Percentiles rank a stretch among this genome's conserved stretches.
These are phyloP conservation scores for Drosophila recens DNA, from an alignment of 2,888 invertebrate species.

Conservation along the genomic window DNA sequence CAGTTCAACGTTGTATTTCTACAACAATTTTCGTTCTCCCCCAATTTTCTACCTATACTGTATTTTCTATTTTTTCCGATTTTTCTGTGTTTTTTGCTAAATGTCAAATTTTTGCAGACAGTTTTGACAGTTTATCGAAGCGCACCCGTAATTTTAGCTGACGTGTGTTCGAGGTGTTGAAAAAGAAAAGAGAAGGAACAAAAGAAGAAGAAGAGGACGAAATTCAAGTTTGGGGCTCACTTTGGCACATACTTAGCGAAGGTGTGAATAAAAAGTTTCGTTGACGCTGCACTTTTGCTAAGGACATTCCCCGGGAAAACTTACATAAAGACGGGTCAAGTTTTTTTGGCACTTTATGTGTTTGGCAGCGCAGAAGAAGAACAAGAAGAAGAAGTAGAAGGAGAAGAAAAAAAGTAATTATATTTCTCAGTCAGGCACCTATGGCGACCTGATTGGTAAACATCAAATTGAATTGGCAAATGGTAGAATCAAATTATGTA, in stretches of 20 bases:
- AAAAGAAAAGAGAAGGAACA: not conserved
- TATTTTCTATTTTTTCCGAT: constrained; percentile 33
- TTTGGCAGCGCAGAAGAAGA: constrained; percentile 33
- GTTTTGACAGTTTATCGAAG: constrained; percentile 81
- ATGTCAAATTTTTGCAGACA: constrained; percentile 81
- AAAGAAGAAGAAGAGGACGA: constrained; percentile 9
- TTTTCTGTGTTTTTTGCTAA: constrained; percentile 35
- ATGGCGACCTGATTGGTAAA: constrained; percentile 58
- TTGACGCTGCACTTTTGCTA: constrained; percentile 65
- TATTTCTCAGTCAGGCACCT: constrained; percentile 64
- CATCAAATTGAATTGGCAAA: constrained; percentile 70
- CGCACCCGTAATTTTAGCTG: constrained; percentile 76
- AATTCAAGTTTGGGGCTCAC: constrained; percentile 27
- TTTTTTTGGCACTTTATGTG: constrained; percentile 47
- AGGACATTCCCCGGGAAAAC: constrained; percentile 48
- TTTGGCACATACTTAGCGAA: constrained; percentile 47
- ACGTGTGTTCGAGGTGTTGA: constrained; percentile 77
- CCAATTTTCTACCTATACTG: constrained; percentile 30
- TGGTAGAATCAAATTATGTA: constrained; percentile 49
- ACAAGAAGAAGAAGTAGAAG: not conserved
- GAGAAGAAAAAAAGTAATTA: constrained; percentile 62
- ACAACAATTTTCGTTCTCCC: constrained; percentile 37
- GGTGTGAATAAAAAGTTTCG: constrained; percentile 65
- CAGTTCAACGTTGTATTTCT: constrained; percentile 73
- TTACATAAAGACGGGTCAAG: constrained; percentile 65